These are phyloP conservation scores for Xiphophorus hellerii DNA, from an alignment of 2,113 vertebrate species.

Conservation along the genomic window DNA sequence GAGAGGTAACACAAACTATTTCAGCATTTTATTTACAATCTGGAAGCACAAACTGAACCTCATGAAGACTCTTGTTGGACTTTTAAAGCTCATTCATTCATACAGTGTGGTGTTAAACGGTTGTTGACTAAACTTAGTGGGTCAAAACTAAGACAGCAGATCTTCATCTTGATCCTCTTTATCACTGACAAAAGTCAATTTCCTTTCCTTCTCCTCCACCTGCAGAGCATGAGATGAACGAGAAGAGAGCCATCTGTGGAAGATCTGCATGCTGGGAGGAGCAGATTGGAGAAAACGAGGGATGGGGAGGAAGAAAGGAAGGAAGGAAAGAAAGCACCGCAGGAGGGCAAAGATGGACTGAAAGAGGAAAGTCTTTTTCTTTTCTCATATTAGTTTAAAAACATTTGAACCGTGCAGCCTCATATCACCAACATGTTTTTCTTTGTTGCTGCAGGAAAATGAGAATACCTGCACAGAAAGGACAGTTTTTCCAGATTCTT, in stretches of 20 bases:
- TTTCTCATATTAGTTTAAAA: background rate
- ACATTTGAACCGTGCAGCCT: too few species aligned
- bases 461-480: background rate
- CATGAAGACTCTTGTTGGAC: too few species aligned
- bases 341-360: background rate
- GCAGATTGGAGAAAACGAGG: constrained; percentile 30
- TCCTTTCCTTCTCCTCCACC: constrained; percentile 50
- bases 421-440: too few species aligned
- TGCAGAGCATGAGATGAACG: constrained; percentile 20
- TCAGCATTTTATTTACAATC: background rate
- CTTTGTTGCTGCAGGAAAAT: background rate
- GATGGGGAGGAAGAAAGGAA: background rate
- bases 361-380: background rate
- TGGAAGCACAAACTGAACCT: background rate
- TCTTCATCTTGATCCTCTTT: constrained; percentile 36
- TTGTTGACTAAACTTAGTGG: background rate
- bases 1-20: background rate
- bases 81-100: background rate
- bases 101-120: background rate
- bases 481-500: background rate
- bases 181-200: constrained; percentile 49
- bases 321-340: background rate
- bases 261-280: constrained; percentile 55
- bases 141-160: constrained; percentile 29
- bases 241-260: constrained; percentile 50